Percentiles rank a stretch among this genome's conserved stretches.
Evolutionary conservation across 2,888 invertebrate genomes (phyloP).

Genomic region (Auanema sp.): DNA sequence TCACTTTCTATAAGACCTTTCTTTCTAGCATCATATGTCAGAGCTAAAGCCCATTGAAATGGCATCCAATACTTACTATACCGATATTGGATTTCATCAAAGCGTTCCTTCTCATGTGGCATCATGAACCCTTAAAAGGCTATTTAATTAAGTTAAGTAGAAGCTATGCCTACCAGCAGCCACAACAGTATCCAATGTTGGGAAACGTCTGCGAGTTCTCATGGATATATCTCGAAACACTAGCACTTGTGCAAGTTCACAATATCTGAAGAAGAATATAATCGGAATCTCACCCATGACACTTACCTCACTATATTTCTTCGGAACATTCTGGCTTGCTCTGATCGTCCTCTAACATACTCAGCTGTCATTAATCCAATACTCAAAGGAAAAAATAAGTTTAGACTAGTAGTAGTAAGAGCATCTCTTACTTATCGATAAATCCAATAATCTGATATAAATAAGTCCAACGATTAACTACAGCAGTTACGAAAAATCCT

Average conservation of each 20-base stretch:
- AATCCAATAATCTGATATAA: constrained; percentile 51
- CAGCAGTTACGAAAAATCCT: constrained; percentile 50
- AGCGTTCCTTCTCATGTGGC: constrained; percentile 48
- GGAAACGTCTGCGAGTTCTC: constrained; percentile 46
- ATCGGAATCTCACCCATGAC: background rate
- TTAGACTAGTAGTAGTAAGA: background rate
- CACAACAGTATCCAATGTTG: constrained; percentile 50
- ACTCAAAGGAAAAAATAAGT: constrained; percentile 25
- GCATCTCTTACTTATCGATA: constrained; percentile 49
- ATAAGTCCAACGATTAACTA: constrained; percentile 51
- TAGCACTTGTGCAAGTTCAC: constrained; percentile 44
- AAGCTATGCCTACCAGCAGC: constrained; percentile 31
- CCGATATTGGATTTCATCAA: constrained; percentile 49
- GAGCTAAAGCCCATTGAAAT: constrained; percentile 48
- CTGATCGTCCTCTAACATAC: constrained; percentile 46
- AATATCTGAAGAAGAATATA: constrained; percentile 19
- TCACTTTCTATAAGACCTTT: constrained; percentile 48
- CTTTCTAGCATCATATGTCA: constrained; percentile 48
- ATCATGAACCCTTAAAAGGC: constrained; percentile 42
- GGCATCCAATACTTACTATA: constrained; percentile 52
- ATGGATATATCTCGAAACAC: constrained; percentile 51
- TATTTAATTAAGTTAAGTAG: background rate
- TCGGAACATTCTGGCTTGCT: constrained; percentile 44
- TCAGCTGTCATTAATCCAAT: constrained; percentile 51
- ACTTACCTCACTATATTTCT: constrained; percentile 35